Conservation (phyloP, 2,113 vertebrate species). For the Baryphthengus martii region DNA sequence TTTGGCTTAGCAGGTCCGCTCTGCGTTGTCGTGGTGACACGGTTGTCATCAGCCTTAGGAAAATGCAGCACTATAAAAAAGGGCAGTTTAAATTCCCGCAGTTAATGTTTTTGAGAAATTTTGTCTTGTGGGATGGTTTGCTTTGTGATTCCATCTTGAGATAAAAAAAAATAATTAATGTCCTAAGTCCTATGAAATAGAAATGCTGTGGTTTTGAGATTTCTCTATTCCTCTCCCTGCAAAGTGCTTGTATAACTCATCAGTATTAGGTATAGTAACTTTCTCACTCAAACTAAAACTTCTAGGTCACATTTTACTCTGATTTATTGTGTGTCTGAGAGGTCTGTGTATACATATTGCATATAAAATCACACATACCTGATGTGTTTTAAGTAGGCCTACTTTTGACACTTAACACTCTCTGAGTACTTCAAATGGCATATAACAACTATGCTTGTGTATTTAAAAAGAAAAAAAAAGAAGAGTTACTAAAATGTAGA, state of each 20-base stretch:
- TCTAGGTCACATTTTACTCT: background rate
- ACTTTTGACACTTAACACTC: background rate
- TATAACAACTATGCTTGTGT: background rate
- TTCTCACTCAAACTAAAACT: background rate
- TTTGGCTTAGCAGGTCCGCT: background rate
- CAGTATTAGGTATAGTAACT: background rate
- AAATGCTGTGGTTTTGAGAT: background rate
- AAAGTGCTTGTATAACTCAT: background rate
- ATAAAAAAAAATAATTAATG: background rate
- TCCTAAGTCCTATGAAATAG: background rate
- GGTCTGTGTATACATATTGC: background rate
- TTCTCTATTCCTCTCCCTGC: background rate
- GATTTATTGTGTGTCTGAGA: background rate
- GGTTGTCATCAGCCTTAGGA: background rate
- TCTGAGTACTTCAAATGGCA: background rate
- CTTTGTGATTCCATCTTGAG: background rate
- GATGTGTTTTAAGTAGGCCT: background rate
- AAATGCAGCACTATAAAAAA: background rate
- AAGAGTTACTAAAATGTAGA: background rate
- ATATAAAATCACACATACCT: background rate
- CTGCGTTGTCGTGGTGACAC: background rate
- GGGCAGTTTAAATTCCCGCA: background rate
- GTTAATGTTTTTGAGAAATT: background rate
- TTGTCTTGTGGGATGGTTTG: background rate
- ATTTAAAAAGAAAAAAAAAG: background rate